phyloP scores from a whole-genome alignment of 2,888 invertebrate species.

The Oscheius sp. region DNA sequence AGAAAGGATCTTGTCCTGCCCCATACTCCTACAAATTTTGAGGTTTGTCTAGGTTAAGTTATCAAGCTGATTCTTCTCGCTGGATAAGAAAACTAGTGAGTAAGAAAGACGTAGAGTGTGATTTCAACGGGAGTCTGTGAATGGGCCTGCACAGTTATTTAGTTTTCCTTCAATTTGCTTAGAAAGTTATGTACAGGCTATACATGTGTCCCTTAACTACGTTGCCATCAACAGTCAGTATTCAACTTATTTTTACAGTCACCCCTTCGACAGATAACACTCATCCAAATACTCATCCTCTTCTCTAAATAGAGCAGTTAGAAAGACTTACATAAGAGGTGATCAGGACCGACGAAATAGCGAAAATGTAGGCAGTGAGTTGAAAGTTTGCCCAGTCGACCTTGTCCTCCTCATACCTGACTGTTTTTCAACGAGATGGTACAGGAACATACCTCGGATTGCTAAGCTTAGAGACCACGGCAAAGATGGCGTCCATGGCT shows the following conservation, averaged over 20 bases:
- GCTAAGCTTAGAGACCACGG: slow-evolving; percentile 12
- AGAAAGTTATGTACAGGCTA: too few species aligned
- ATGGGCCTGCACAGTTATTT: too few species aligned
- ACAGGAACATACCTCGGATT: slow-evolving; percentile 13
- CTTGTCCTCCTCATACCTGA: slow-evolving; percentile 74
- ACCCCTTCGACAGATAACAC: too few species aligned
- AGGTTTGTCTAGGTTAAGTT: too few species aligned
- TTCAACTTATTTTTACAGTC: slow-evolving; percentile 34
- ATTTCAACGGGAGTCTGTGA: too few species aligned
- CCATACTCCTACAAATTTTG: too few species aligned
- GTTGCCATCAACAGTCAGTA: too few species aligned
- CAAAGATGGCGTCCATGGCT: slow-evolving; percentile 19
- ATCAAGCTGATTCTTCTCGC: not conserved
- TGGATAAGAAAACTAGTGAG: slow-evolving; percentile 8
- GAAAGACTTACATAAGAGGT: slow-evolving; percentile 46
- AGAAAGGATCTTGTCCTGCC: too few species aligned
- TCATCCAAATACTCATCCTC: not conserved
- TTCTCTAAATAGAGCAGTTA: not conserved
- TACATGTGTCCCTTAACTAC: too few species aligned
- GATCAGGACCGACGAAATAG: slow-evolving; percentile 74
- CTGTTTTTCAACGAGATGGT: not conserved
- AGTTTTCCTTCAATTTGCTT: too few species aligned
- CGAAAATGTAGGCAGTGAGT: slow-evolving; percentile 74
- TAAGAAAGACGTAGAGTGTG: not conserved
- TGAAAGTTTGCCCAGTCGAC: slow-evolving; percentile 75